These are phyloP conservation scores for Megastigmus dorsalis DNA, from an alignment of 2,888 invertebrate genomes.

Conservation along the genomic window DNA sequence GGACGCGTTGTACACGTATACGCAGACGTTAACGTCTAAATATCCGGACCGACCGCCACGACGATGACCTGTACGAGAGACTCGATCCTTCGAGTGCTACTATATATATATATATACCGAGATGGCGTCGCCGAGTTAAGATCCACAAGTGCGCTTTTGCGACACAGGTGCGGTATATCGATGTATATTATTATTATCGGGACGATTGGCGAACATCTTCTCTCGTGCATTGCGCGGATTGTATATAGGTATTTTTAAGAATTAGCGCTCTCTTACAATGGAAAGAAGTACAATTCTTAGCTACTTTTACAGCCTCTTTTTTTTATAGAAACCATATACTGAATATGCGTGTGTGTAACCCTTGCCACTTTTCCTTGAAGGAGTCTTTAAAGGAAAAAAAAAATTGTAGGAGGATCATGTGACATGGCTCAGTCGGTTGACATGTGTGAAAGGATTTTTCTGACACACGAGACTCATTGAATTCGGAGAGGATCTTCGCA, in stretches of 20 bases:
- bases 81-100: too few relatives aligned
- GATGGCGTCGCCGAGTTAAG: background rate
- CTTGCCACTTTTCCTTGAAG: constrained; percentile 18
- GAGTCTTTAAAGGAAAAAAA: constrained; percentile 11
- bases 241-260: too few relatives aligned
- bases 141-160: too few relatives aligned
- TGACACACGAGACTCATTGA: constrained; percentile 2
- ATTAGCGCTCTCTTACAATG: too few relatives aligned
- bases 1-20: background rate
- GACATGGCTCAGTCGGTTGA: background rate
- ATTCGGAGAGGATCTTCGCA: background rate
- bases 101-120: background rate
- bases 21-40: constrained; percentile 42
- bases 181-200: too few relatives aligned
- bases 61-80: too few relatives aligned
- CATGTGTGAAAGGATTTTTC: constrained; percentile 17
- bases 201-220: too few relatives aligned
- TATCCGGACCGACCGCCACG: constrained; percentile 31
- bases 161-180: too few relatives aligned
- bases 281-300: too few relatives aligned
- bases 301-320: too few relatives aligned
- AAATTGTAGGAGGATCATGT: constrained; percentile 25
- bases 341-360: constrained; percentile 1
- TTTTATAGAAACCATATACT: background rate
- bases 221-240: too few relatives aligned